Base-by-base conservation (phyloP, 1,140 invertebrate species). In the Monomorium pharaonis region DNA sequence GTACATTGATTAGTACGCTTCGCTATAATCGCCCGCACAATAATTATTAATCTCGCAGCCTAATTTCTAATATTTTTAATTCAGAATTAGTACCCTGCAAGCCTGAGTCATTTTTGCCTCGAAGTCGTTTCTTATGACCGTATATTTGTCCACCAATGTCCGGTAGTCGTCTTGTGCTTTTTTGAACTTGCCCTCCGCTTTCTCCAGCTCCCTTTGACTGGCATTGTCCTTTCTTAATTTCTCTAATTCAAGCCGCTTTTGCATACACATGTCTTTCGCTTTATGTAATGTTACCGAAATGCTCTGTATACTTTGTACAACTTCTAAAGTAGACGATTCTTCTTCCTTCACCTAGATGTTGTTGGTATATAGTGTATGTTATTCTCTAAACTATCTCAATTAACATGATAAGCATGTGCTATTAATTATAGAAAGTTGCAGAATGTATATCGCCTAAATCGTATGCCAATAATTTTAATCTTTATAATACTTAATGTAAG, bases 111-210 rank as follows among this genome's bases (percentile, higher is more conserved):
- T 99, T 95, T 98, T 99, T 86, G 97, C 97, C 95, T 99, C 98
- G 96, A 99, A 99, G 91, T 99, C 98, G 89, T 98, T 98, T 94
- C 98, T 97, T 75, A 98, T 97, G 21, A 96, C 95, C 86, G 96
- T 97, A 93, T 99, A 99, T 95, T 99, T 99, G 69, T 99, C 98
- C 67, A 99, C 96, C 76, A 98, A 96, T 67, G 95, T 94, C 94
- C 97, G 98, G 92, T 99, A 99, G 89, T 99, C 99, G 93, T 99
- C 98, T 94, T 99, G 98, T 58, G 98, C 96, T 95, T 99, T 99
- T 94, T 98, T 98, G 84, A 98, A 96, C 94, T 99, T 99, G 3
- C 96, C 95, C 95, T 99, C 98, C 86, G 98, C 97, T 94, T 99
- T 99, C 95, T 99, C 98, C 77, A 99, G 95, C 91, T 99, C 98